Conservation (phyloP, 2,113 vertebrate genomes). For the Cebus imitator region DNA sequence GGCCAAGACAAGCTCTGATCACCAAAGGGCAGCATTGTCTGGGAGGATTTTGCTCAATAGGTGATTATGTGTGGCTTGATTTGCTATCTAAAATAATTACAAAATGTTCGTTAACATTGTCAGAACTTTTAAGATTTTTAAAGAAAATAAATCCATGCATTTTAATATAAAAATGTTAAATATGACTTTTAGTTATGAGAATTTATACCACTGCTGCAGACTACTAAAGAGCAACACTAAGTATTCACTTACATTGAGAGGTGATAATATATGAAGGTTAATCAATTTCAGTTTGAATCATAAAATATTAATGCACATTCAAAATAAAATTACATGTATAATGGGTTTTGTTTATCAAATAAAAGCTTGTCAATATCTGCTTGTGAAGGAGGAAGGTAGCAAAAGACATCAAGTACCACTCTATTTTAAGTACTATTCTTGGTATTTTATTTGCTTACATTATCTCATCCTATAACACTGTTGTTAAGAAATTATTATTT, state of each 20-base stretch:
- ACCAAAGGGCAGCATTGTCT: not conserved
- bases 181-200: not conserved
- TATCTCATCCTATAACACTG: not conserved
- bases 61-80: not conserved
- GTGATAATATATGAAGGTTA: not conserved
- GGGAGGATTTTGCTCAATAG: not conserved
- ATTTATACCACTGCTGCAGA: not conserved
- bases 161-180: not conserved
- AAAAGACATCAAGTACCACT: not conserved
- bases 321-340: not conserved
- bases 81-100: not conserved
- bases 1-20: fast-evolving
- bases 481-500: not conserved
- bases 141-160: not conserved
- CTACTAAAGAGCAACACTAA: not conserved
- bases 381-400: not conserved
- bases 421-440: not conserved
- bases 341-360: not conserved
- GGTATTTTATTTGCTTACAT: not conserved
- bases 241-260: not conserved
- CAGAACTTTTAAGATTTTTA: not conserved
- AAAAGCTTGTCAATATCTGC: not conserved
- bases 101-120: not conserved
- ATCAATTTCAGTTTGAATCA: not conserved
- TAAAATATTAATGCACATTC: not conserved